Percentiles rank a stretch among this genome's conserved stretches.
These are phyloP conservation scores for Bryconaethiops microstoma DNA, from an alignment of 2,797 vertebrate species.

Conservation along the genomic window DNA sequence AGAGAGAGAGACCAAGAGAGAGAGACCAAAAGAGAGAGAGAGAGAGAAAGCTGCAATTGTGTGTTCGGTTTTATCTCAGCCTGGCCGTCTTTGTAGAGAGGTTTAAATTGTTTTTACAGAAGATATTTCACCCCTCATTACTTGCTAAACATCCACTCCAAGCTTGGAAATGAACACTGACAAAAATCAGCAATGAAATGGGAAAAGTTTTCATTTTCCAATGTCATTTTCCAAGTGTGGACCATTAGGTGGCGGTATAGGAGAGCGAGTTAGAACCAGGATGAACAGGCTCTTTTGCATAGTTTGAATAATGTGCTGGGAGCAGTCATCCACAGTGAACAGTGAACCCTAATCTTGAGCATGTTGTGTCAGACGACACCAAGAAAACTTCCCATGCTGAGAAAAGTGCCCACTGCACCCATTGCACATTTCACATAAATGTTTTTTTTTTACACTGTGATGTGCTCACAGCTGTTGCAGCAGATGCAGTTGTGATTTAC, in stretches of 20 bases:
- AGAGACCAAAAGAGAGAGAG: too few relatives aligned
- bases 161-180: too few relatives aligned
- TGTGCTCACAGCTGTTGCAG: slow-evolving; percentile 66
- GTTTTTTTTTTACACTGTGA: slow-evolving; percentile 10
- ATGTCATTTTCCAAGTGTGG: too few relatives aligned
- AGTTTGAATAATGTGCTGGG: slow-evolving; percentile 21
- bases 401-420: slow-evolving; percentile 14
- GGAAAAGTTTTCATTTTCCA: too few relatives aligned
- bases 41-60: too few relatives aligned
- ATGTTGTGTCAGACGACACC: not conserved
- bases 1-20: too few relatives aligned
- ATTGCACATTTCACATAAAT: slow-evolving; percentile 29
- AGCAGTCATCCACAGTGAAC: slow-evolving; percentile 15
- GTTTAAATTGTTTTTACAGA: too few relatives aligned
- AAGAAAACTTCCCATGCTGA: slow-evolving; percentile 14
- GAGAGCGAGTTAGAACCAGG: slow-evolving; percentile 1
- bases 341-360: slow-evolving; percentile 5
- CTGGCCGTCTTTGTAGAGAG: too few relatives aligned
- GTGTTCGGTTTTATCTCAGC: too few relatives aligned
- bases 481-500: slow-evolving; percentile 59
- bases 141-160: too few relatives aligned
- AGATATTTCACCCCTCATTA: too few relatives aligned
- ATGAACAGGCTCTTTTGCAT: not conserved
- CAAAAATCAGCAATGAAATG: too few relatives aligned
- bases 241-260: slow-evolving; percentile 68